Evolutionary conservation across 2,888 invertebrate genomes (phyloP), one percentile per base, ranked within the genome.

Genomic region (Pogonocherus hispidulus): DNA sequence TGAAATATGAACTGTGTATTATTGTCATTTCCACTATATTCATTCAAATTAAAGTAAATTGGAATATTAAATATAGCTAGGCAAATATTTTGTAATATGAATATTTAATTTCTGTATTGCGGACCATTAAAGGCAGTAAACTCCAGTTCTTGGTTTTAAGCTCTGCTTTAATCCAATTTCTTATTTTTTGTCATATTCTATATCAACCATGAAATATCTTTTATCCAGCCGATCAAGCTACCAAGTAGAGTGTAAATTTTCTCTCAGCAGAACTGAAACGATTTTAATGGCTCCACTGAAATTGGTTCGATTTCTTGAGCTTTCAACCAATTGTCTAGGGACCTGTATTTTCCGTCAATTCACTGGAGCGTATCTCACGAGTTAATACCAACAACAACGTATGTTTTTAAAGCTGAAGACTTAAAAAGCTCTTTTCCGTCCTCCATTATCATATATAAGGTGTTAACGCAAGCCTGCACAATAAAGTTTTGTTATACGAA

Each of bases 211-310:
- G 16, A 41, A 41, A 41, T n/a, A 14, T 41, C n/a, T 41, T 41
- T 41, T 41, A 41, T 41, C 41, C 41, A 41, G 41, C 41, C 41
- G 41, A 41, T 41, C 11, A 41, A 41, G 41, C 41, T 41, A n/a
- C 16, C 41, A 14, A 41, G 41, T 16, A 41, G 41, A 41, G 41
- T 41, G 41, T 41, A 41, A 41, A 41, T 41, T 41, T 41, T 41
- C 41, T 41, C 14, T 41, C 41, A 16, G 41, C 41, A 41, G n/a
- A 41, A 41, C 41, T 14, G 41, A 16, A 41, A 41, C 41, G 41
- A 41, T 41, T 41, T 41, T 41, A 41, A 41, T 41, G 41, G 41
- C 41, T 41, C 14, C n/a, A 5, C n/a, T 41, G 41, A 41, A 41
- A 41, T 41, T n/a, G 41, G 41, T 41, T 41, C 41, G 41, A 41